Base-by-base conservation (phyloP, 2,888 invertebrate species). In the Dolichopus griseipennis region DNA sequence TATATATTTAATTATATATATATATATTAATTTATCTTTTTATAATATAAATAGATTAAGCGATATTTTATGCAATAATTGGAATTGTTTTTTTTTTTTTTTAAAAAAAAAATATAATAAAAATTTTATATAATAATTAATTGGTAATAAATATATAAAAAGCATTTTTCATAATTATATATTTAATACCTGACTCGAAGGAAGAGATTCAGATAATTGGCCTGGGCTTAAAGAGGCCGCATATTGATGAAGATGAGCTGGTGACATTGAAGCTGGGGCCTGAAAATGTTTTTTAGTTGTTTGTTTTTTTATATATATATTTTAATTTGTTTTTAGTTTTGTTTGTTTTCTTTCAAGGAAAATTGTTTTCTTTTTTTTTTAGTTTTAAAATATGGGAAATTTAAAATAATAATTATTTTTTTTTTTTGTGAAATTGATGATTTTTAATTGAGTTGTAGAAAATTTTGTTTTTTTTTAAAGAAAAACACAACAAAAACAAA, bases 251-350 rank as follows among this genome's bases (percentile, higher is more conserved):
- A 90, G 86, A 84, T 91, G 92, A 80, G 92, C 92, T 74, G 92
- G 91, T 73, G 92, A 92, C 91, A 93, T 92, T 80, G 92, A 90
- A 81, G 94, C 93, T 76, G 94, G 94, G 80, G 94, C 94, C 92
- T 94, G 85, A 78, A 83, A 75, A 69, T 70, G 52, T 70, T 65
- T 69, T 52, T 52, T 52, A 37, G 37, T 37, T 18, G 9, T 18
- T 52, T 52, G 9, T 52, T 52, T 52, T 43, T 43, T 43, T 43
- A 3, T 9, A 10, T 43, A 10, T 9, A 66, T 41, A 66, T 65
- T 5, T 71, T 65, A 27, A 41, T 68, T 27, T 27, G 37, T 65
- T 68, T 66, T 43, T 43, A 65, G 18, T 15, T 43, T 64, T 67
- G 18, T 52, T 12, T 52, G n/a, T 18, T 10, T 7, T 37, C 3